Evolutionary conservation across 2,113 vertebrate species (phyloP), one percentile per base, ranked within the genome.

Genomic region (Malurus cyaneus): DNA sequence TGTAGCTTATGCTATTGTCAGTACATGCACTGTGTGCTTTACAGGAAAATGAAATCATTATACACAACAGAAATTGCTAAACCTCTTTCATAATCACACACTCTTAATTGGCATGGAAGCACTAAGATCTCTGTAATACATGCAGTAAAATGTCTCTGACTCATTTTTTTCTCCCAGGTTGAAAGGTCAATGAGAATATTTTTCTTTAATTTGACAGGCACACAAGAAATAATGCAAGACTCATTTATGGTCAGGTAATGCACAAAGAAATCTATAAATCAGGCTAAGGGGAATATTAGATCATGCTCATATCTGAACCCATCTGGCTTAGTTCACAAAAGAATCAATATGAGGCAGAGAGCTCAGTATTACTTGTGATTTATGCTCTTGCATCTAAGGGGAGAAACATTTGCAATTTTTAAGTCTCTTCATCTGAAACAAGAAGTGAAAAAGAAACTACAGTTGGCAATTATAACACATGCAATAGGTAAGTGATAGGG

Each of bases 241-340:
- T 96, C 91, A 76, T 97, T 98, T 98, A 95, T 94, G 97, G 93
- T 95, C 96, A 98, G 96, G 97, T 97, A 98, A 98, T 96, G 97
- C 95, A 97, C 96, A 96, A 97, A 95, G 96, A 97, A 98, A 98
- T 98, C 98, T 97, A 97, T 98, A 98, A 98, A 97, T 98, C 97
- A 98, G 94, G 97, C 96, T 82, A 96, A 93, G 95, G 95, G 94
- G 96, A 97, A 97, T 98, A 97, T 98, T 97, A 97, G 97, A 98
- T 97, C 97, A 97, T 95, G 97, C 96, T 97, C 94, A 74, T 96
- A 97, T 98, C 93, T 88, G 97, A 98, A 97, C 97, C 94, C 96
- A 97, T 98, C 96, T 97, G 97, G 97, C 97, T 98, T 94, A 94
- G 39, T 98, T 97, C 97, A 97, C 79, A 0, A 92, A 97, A 95